Evolutionary conservation across 2,888 invertebrate genomes (phyloP), one percentile per base, ranked within the genome.

Genomic region (Dolomedes plantarius): DNA sequence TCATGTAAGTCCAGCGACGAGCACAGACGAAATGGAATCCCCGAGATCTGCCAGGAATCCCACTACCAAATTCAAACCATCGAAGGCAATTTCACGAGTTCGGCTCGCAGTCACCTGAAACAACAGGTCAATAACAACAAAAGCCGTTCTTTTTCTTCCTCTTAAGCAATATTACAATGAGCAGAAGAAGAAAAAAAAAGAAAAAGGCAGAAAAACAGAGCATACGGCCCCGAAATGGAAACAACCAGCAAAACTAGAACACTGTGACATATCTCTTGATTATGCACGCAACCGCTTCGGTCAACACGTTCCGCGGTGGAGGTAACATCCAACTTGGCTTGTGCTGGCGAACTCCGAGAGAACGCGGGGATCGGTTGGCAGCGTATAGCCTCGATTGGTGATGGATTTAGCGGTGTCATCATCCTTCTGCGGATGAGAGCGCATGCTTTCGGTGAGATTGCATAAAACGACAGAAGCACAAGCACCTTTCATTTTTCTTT

Each of bases 181-280:
- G 46, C 1, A 46, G 2, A 16, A 9, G 46, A 1, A 46, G 2
- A 16, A 56, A 19, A 23, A 23, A 23, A 23, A 56, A 65, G 29
- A 19, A 27, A 27, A 11, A 31, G n/a, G 31, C 29, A 29, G 31
- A 62, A 82, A 82, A 82, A 75, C 82, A 82, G 82, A 76, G 75
- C 82, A 82, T 82, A 75, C 68, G 75, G 75, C 75, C 69, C 71
- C 64, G 75, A 76, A 82, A 75, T 71, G 74, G 68, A 68, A 71
- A 31, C 29, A 64, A 36, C 41, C 73, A 73, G 73, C 36, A 71
- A 23, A 82, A 82, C 62, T 82, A 69, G 82, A 68, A 74, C 81
- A 41, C 29, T 31, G 74, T 75, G 74, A 74, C 82, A 82, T 69
- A 41, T 73, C 73, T 65, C 16, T 9, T 19, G 41, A 56, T 32